Evolutionary conservation across 2,797 vertebrate species (phyloP).

Genomic region (Bucorvus abyssinicus): DNA sequence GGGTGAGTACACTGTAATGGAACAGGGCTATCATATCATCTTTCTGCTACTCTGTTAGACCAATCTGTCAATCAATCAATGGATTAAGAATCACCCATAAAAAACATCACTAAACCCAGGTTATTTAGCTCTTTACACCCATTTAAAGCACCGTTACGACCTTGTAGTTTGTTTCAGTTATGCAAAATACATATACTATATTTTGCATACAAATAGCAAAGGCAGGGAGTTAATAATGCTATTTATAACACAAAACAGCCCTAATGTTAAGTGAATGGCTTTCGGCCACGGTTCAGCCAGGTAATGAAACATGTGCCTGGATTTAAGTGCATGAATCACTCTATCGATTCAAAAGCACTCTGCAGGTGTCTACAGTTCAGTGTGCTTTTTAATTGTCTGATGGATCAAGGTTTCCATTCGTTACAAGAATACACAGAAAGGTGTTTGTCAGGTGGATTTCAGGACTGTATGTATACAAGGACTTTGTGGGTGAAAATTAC

Average conservation of each 20-base stretch:
- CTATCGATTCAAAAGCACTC: background rate
- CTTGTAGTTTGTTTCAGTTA: slow-evolving; percentile 19
- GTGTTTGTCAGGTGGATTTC: background rate
- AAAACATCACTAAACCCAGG: background rate
- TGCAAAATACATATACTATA: slow-evolving; percentile 7
- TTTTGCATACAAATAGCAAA: slow-evolving; percentile 46
- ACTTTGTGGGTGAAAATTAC: background rate
- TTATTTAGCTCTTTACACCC: slow-evolving; percentile 16
- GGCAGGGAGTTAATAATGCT: slow-evolving; percentile 19
- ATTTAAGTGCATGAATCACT: background rate
- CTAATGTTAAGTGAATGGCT: slow-evolving; percentile 32
- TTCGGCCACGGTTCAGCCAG: slow-evolving; percentile 14
- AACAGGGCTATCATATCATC: background rate
- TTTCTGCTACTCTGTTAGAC: background rate
- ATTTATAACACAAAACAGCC: slow-evolving; percentile 47
- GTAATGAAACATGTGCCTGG: slow-evolving; percentile 16
- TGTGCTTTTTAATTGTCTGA: background rate
- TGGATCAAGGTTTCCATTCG: background rate
- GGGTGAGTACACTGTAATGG: background rate
- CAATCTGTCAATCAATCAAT: slow-evolving; percentile 1
- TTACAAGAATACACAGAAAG: background rate
- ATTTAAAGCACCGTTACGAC: slow-evolving; percentile 38
- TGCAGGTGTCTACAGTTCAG: background rate
- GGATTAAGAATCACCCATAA: background rate
- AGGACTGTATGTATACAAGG: background rate